Evolutionary conservation across 2,888 invertebrate genomes (phyloP).

Genomic region (Macaria notata): DNA sequence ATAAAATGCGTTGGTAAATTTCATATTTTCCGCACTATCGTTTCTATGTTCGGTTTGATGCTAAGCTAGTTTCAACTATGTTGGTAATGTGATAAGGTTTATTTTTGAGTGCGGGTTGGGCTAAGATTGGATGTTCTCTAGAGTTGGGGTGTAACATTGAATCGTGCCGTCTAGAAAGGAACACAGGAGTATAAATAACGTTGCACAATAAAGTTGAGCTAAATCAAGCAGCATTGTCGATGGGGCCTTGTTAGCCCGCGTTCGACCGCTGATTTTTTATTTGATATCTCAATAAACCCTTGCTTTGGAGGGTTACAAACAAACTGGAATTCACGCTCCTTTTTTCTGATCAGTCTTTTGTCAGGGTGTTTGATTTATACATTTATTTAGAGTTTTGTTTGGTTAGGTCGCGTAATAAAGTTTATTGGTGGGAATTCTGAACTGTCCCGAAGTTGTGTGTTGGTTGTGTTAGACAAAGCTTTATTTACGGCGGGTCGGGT

Average conservation of each 20-base stretch:
- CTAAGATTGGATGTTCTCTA: constrained; percentile 32
- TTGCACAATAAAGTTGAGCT: constrained; percentile 77
- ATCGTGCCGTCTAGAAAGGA: constrained; percentile 58
- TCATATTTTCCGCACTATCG: constrained; percentile 31
- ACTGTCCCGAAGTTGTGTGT: constrained; percentile 34
- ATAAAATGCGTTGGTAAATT: constrained; percentile 76
- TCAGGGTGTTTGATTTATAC: constrained; percentile 66
- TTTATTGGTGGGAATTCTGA: constrained; percentile 57
- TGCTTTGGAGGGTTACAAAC: constrained; percentile 62
- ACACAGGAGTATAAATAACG: constrained; percentile 75
- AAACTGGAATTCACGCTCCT: constrained; percentile 57
- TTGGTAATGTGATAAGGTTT: constrained; percentile 4
- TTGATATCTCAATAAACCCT: constrained; percentile 80
- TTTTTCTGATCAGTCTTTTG: constrained; percentile 41
- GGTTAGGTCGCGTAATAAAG: constrained; percentile 56
- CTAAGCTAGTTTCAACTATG: constrained; percentile 25
- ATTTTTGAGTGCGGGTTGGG: constrained; percentile 4
- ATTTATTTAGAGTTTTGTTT: constrained; percentile 68
- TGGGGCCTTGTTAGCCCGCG: constrained; percentile 69
- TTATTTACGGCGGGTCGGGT: constrained; percentile 22
- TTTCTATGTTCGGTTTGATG: constrained; percentile 17
- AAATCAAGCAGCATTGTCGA: constrained; percentile 80
- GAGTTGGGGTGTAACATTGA: constrained; percentile 47
- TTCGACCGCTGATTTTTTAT: constrained; percentile 80
- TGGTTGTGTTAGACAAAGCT: constrained; percentile 39